Evolutionary conservation across 2,113 vertebrate species (phyloP).

Genomic region (Hyla sarda): DNA sequence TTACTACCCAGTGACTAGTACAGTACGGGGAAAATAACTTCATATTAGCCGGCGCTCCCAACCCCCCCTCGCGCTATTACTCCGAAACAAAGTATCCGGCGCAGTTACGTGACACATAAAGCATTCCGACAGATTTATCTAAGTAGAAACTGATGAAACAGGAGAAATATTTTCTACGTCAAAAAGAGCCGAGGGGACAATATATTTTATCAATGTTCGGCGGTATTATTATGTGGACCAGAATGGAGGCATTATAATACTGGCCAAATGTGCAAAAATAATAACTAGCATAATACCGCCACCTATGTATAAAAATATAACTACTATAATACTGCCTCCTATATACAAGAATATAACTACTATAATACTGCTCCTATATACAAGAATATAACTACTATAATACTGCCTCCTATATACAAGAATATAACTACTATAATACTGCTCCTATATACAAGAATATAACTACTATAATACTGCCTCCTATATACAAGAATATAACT

Average conservation of each 20-base stretch:
- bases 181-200: not conserved
- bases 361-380: slow-evolving; percentile 8
- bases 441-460: not conserved
- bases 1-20: not conserved
- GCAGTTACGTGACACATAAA: slow-evolving; percentile 4
- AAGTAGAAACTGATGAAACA: not conserved
- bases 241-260: not conserved
- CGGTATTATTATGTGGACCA: not conserved
- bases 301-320: not conserved
- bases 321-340: not conserved
- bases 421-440: slow-evolving; percentile 13
- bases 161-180: not conserved
- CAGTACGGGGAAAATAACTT: not conserved
- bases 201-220: not conserved
- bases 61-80: not conserved
- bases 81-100: not conserved
- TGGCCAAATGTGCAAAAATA: not conserved
- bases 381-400: slow-evolving; percentile 4
- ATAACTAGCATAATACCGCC: not conserved
- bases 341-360: slow-evolving; percentile 8
- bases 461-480: slow-evolving; percentile 9
- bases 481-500: slow-evolving; percentile 6
- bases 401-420: not conserved
- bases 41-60: slow-evolving; percentile 10
- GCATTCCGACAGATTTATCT: not conserved